Evolutionary conservation across 1,140 invertebrate species (phyloP).

Genomic region (Neodiprion lecontei): DNA sequence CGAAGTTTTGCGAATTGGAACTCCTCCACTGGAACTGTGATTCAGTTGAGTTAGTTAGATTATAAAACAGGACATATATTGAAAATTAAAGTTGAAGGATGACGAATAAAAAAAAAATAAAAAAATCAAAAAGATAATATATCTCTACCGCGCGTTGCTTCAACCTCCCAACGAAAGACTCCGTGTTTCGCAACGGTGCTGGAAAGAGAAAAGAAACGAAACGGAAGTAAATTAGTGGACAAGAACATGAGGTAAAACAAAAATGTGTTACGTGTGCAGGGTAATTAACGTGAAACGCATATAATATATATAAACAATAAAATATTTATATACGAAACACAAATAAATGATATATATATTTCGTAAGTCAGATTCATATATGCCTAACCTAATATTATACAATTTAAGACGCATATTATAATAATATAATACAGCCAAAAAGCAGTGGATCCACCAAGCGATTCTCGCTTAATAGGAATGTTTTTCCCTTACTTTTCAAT

Average conservation of each 20-base stretch:
- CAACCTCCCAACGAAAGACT: background rate
- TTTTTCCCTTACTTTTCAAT: no score
- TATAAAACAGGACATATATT: background rate
- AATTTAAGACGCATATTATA: background rate
- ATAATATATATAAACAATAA: background rate
- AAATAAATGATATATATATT: no score
- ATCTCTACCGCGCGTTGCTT: background rate
- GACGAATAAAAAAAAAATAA: background rate
- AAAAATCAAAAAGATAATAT: background rate
- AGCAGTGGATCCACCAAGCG: background rate
- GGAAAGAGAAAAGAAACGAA: conserved; percentile 2
- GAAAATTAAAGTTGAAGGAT: background rate
- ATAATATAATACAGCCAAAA: conserved; percentile 30
- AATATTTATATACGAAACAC: background rate
- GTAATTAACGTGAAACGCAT: background rate
- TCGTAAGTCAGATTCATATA: background rate
- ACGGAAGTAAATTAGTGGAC: background rate
- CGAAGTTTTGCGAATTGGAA: conserved; percentile 57
- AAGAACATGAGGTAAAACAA: no score
- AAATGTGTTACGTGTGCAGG: background rate
- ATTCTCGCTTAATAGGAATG: no score
- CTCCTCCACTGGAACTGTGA: conserved; percentile 58
- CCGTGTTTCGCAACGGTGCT: background rate
- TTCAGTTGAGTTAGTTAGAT: conserved; percentile 6
- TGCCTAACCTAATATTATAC: background rate